Evolutionary conservation across 1,140 invertebrate species (phyloP).

Genomic region (Euglossa dilemma): DNA sequence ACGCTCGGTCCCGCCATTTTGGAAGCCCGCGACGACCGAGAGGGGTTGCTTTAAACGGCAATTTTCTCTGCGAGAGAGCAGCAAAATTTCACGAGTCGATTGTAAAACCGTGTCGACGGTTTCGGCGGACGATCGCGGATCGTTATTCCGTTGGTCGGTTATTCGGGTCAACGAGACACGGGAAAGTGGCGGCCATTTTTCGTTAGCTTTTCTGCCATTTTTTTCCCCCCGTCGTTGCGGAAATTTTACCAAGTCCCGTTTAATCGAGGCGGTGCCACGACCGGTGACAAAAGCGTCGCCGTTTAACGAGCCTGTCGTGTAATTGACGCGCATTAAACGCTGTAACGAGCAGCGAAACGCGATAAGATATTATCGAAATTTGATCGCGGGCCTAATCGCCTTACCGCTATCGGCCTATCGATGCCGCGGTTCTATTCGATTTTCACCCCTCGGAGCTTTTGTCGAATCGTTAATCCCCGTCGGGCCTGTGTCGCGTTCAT

Average conservation of each 20-base stretch:
- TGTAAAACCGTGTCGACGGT: not conserved
- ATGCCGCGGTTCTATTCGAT: not conserved
- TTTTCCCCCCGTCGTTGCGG: not conserved
- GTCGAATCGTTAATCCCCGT: not conserved
- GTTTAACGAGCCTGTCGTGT: slow-evolving; percentile 24
- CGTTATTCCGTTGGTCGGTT: slow-evolving; percentile 16
- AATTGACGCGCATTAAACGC: slow-evolving; percentile 38
- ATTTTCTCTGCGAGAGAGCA: not conserved
- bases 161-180: not conserved
- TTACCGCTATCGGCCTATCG: slow-evolving; percentile 3
- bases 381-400: slow-evolving; percentile 30
- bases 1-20: not conserved
- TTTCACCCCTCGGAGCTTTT: not conserved
- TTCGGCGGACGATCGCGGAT: not conserved
- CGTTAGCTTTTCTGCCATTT: not conserved
- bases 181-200: no score
- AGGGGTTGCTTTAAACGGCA: not conserved
- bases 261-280: not conserved
- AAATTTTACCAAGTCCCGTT: not conserved
- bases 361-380: slow-evolving; percentile 50
- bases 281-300: slow-evolving; percentile 1
- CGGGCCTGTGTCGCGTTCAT: not conserved
- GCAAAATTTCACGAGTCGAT: not conserved
- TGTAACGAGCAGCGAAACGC: slow-evolving; percentile 24
- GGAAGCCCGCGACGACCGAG: not conserved